Evolutionary conservation across 2,797 vertebrate species (phyloP), one percentile per base, ranked within the genome.

Genomic region (Amblyraja radiata): DNA sequence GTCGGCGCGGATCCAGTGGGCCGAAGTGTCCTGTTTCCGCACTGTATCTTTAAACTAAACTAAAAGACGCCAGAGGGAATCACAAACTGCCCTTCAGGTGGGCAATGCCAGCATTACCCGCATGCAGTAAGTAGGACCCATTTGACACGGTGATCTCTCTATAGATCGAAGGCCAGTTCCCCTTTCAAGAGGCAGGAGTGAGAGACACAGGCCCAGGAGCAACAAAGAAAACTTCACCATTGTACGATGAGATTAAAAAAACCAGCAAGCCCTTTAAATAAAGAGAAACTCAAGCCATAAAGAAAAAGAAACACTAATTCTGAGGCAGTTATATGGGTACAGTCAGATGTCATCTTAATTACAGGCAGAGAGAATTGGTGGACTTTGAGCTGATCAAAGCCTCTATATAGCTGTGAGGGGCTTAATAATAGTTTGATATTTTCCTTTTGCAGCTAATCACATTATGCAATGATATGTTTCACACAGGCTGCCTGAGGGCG

Each of bases 401-500:
- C 16, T 63, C 25, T 16, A n/a, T 0, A 88, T 36, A 1, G 61
- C 61, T 88, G 61, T 32, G 32, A 88, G 6, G 61, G n/a, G 6
- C 61, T 88, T 36, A 65, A 21, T 88, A 88, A 65, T 88, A 63
- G 61, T 88, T 86, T n/a, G 58, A 65, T 63, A 7, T 32, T 86
- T 65, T 88, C 3, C 1, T n/a, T 36, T 65, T 88, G 28, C n/a
- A n/a, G 54, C 61, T 88, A 88, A 88, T 88, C 84, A 28, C 61
- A 32, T 88, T 88, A 86, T 6, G 63, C 83, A 18, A 63, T 32
- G 61, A 86, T 86, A 88, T 32, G 58, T 88, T 88, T 65, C 84
- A 88, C 25, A 28, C 54, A 61, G 81, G 4, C 5, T 6, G 84
- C 84, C 84, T 18, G 61, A 65, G 61, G 61, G 28, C 61, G 1